Percentiles rank a stretch among this genome's conserved stretches.
Conservation (phyloP, 2,113 vertebrate genomes). For the Orientallactaga bullata region DNA sequence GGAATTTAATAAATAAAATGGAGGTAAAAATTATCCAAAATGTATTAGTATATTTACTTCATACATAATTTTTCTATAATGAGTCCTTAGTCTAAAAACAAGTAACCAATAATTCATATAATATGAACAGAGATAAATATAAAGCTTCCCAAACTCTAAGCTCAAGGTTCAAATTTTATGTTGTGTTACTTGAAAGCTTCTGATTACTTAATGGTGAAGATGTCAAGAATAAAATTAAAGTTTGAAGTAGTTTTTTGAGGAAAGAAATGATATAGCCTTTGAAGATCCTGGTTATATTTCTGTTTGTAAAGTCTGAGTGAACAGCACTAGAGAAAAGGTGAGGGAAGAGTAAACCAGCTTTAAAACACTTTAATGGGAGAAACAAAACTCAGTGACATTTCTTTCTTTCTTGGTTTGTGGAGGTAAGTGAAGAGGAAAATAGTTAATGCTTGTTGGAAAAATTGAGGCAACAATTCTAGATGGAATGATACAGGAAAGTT, state of each 20-base stretch:
- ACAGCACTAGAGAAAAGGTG: not conserved
- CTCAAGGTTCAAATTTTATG: slow-evolving; percentile 79
- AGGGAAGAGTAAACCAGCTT: not conserved
- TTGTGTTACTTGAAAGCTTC: slow-evolving; percentile 80
- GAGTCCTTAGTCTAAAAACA: slow-evolving; percentile 82
- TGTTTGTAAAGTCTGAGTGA: not conserved
- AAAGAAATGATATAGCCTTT: slow-evolving; percentile 76
- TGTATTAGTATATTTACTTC: slow-evolving; percentile 70
- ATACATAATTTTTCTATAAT: slow-evolving; percentile 84
- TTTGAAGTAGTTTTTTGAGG: slow-evolving; percentile 83
- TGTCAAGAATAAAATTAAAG: slow-evolving; percentile 85
- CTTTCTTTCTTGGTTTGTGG: not conserved
- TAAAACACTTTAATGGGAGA: not conserved
- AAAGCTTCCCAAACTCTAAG: slow-evolving; percentile 83
- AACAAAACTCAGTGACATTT: not conserved
- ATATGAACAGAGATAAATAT: slow-evolving; percentile 86
- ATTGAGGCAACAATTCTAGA: slow-evolving; percentile 18
- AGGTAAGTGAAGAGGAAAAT: not conserved
- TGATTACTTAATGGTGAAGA: slow-evolving; percentile 86
- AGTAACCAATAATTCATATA: slow-evolving; percentile 83
- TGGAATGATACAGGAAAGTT: not conserved
- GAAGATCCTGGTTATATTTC: slow-evolving; percentile 66
- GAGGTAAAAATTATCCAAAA: slow-evolving; percentile 82
- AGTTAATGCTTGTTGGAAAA: not conserved
- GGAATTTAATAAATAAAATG: slow-evolving; percentile 77